Evolutionary conservation across 2,797 vertebrate genomes (phyloP).

Genomic region (Ctenopoma multispine): DNA sequence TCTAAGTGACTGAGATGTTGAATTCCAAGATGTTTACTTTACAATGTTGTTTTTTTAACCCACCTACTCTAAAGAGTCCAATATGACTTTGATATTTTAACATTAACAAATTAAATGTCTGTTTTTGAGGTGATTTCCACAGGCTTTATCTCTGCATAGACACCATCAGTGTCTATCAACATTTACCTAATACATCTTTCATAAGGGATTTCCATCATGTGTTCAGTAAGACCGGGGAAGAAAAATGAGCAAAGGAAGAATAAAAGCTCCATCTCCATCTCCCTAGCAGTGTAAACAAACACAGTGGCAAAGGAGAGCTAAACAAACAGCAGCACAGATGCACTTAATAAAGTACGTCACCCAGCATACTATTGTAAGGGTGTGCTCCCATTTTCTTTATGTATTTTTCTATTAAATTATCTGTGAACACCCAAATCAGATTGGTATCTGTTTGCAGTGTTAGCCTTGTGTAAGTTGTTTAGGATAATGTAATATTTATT

Average conservation of each 20-base stretch:
- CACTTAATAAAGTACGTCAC: conserved; percentile 11
- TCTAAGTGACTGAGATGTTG: background rate
- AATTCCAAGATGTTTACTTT: background rate
- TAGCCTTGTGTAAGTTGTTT: conserved; percentile 16
- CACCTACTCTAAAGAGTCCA: background rate
- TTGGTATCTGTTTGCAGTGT: conserved; percentile 20
- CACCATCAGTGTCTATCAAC: conserved; percentile 47
- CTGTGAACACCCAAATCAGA: conserved; percentile 16
- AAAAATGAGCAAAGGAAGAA: conserved; percentile 12
- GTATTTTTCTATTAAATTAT: conserved; percentile 27
- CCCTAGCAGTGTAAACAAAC: conserved; percentile 66
- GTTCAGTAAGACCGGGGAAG: conserved; percentile 17
- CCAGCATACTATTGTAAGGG: conserved; percentile 5
- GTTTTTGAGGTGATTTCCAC: conserved; percentile 10
- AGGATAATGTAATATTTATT: conserved; percentile 38
- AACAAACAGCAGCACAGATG: conserved; percentile 46
- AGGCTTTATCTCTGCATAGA: background rate
- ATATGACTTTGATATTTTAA: conserved; percentile 6
- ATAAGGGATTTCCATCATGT: conserved; percentile 27
- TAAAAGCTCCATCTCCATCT: conserved; percentile 52
- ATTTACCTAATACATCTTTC: conserved; percentile 20
- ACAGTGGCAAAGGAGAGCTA: conserved; percentile 36
- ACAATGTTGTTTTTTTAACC: conserved; percentile 18
- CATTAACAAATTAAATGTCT: conserved; percentile 32
- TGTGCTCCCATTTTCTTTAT: conserved; percentile 3